These are phyloP conservation scores for Redunca redunca DNA, from an alignment of 2,113 vertebrate species.

Conservation along the genomic window DNA sequence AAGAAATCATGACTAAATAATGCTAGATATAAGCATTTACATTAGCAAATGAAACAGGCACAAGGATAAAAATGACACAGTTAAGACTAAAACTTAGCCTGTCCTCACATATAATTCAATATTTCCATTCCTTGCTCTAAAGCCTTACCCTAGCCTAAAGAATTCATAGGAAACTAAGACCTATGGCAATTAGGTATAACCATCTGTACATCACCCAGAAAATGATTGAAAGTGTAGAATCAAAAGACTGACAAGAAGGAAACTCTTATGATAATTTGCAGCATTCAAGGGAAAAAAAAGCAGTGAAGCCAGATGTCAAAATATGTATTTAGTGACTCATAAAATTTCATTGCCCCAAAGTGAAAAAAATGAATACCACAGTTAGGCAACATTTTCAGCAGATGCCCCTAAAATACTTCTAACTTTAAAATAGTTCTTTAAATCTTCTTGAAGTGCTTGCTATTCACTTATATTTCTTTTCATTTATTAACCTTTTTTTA, in stretches of 20 bases:
- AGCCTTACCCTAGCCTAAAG: constrained; percentile 16
- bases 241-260: constrained; percentile 69
- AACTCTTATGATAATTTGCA: constrained; percentile 67
- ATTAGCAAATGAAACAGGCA: constrained; percentile 43
- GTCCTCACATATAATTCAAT: constrained; percentile 13
- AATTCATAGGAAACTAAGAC: constrained; percentile 45
- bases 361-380: constrained; percentile 56
- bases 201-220: constrained; percentile 71
- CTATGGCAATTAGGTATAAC: constrained; percentile 65
- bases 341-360: constrained; percentile 63
- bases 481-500: neutral
- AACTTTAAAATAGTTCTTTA: constrained; percentile 64
- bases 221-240: constrained; percentile 61
- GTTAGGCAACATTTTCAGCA: constrained; percentile 66
- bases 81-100: neutral
- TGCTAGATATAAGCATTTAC: constrained; percentile 22
- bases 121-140: neutral
- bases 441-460: constrained; percentile 15
- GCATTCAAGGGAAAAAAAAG: constrained; percentile 49
- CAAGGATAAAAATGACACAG: constrained; percentile 2
- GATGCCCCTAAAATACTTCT: constrained; percentile 64
- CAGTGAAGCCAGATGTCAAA: constrained; percentile 75
- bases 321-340: constrained; percentile 74
- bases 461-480: neutral
- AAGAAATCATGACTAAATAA: constrained; percentile 44